A percentile compares a stretch with the other conserved stretches of the same genome.
These are phyloP conservation scores for Limenitis camilla DNA, from an alignment of 2,888 invertebrate species.

Conservation along the genomic window DNA sequence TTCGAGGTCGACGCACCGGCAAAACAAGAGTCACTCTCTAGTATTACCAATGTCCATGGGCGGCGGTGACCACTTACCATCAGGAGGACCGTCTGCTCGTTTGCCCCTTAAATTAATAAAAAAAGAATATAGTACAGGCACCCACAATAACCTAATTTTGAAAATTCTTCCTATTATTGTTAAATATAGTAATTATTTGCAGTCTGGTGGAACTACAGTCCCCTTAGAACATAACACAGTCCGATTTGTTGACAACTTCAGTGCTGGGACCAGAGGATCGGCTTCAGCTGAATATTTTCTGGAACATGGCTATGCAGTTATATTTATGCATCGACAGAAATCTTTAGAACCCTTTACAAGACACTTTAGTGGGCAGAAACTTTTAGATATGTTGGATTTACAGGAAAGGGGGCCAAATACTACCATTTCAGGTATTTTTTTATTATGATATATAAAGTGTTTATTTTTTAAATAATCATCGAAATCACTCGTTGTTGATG, in stretches of 20 bases:
- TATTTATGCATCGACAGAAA: constrained; percentile 93
- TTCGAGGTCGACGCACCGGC: too few species aligned
- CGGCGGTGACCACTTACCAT: too few species aligned
- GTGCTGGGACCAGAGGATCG: constrained; percentile 95
- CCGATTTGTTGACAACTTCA: constrained; percentile 98
- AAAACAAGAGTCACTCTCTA: too few species aligned
- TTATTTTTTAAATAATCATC: too few species aligned
- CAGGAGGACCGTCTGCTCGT: too few species aligned
- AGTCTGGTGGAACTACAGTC: constrained; percentile 97
- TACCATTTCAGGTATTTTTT: constrained; percentile 74
- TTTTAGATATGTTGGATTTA: constrained; percentile 85
- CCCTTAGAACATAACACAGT: constrained; percentile 98
- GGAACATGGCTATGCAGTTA: constrained; percentile 86
- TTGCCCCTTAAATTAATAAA: too few species aligned
- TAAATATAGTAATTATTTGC: constrained; percentile 32
- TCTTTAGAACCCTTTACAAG: constrained; percentile 93
- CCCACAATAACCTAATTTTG: too few species aligned
- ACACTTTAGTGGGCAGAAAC: constrained; percentile 86
- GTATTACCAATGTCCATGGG: too few species aligned
- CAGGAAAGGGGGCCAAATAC: constrained; percentile 78
- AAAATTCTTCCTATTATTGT: neutral
- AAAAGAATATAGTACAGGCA: too few species aligned
- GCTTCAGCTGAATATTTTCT: constrained; percentile 97
- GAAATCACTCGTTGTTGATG: too few species aligned
- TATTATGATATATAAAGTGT: too few species aligned